These are phyloP conservation scores for Protomyctophum bolini DNA, from an alignment of 2,113 vertebrate species.

Conservation along the genomic window DNA sequence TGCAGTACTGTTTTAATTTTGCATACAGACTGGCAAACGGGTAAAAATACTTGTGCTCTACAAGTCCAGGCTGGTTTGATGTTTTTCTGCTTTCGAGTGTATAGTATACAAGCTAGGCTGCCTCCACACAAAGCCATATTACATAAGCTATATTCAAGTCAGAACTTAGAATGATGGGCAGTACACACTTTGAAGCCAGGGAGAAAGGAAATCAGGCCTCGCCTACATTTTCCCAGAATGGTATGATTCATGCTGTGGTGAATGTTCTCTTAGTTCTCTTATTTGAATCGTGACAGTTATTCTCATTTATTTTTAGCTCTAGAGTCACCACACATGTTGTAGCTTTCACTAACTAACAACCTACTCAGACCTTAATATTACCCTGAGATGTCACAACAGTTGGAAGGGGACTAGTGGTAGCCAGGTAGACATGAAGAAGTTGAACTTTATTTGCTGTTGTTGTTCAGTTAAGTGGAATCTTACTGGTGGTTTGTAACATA, in stretches of 20 bases:
- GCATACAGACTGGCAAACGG: constrained; percentile 27
- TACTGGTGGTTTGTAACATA: background rate
- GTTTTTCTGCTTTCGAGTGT: constrained; percentile 1
- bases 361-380: background rate
- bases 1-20: constrained; percentile 39
- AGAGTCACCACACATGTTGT: constrained; percentile 11
- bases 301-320: constrained; percentile 8
- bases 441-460: background rate
- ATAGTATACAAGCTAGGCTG: constrained; percentile 37
- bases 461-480: background rate
- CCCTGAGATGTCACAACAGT: background rate
- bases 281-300: constrained; percentile 19
- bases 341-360: constrained; percentile 18
- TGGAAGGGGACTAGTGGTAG: background rate
- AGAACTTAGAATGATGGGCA: constrained; percentile 57
- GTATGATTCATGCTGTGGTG: constrained; percentile 64
- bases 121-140: constrained; percentile 54
- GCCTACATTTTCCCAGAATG: constrained; percentile 62
- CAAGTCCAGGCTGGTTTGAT: constrained; percentile 58
- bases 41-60: constrained; percentile 1
- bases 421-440: constrained; percentile 7
- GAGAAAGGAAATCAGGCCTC: constrained; percentile 36
- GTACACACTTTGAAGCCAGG: constrained; percentile 37
- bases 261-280: constrained; percentile 21
- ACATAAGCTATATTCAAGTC: constrained; percentile 62